Percentiles rank a stretch among this genome's conserved stretches.
Evolutionary conservation across 1,140 invertebrate species (phyloP).

Genomic region (Drosophila ironensis): DNA sequence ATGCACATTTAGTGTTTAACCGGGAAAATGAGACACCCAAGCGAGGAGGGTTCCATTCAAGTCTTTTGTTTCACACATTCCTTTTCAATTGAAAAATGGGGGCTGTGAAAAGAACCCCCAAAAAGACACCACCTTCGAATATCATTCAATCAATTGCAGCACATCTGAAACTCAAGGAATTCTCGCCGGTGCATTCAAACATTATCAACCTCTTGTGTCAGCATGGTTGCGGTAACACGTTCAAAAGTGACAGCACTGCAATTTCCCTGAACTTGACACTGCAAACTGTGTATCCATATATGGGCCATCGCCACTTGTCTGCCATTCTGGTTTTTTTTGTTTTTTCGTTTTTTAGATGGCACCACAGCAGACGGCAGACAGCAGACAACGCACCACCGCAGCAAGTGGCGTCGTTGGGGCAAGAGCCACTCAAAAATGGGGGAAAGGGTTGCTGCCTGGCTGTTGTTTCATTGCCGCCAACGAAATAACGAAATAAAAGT

Average conservation of each 20-base stretch:
- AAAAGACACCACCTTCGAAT: slow-evolving; percentile 43
- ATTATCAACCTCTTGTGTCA: slow-evolving; percentile 6
- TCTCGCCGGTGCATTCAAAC: slow-evolving; percentile 8
- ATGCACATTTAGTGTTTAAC: too few species aligned
- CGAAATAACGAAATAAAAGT: not conserved
- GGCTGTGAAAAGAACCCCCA: slow-evolving; percentile 8
- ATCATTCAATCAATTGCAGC: slow-evolving; percentile 71
- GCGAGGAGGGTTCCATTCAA: slow-evolving; percentile 26
- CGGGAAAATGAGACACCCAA: not conserved
- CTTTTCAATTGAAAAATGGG: slow-evolving; percentile 58
- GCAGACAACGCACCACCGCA: slow-evolving; percentile 40
- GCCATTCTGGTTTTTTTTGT: slow-evolving; percentile 6
- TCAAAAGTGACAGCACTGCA: slow-evolving; percentile 67
- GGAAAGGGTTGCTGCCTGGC: slow-evolving; percentile 22
- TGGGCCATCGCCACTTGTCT: slow-evolving; percentile 9
- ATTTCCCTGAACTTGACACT: slow-evolving; percentile 80
- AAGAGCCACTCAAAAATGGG: slow-evolving; percentile 9
- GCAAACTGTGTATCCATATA: too few species aligned
- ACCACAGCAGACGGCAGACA: too few species aligned
- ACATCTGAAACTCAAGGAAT: slow-evolving; percentile 35
- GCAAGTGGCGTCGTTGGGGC: slow-evolving; percentile 34
- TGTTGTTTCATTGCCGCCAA: slow-evolving; percentile 19
- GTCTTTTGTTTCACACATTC: slow-evolving; percentile 53
- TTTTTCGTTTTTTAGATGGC: not conserved
- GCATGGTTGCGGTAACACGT: slow-evolving; percentile 49